Base-by-base conservation (phyloP, 2,888 invertebrate species). In the Parnassius smintheus region DNA sequence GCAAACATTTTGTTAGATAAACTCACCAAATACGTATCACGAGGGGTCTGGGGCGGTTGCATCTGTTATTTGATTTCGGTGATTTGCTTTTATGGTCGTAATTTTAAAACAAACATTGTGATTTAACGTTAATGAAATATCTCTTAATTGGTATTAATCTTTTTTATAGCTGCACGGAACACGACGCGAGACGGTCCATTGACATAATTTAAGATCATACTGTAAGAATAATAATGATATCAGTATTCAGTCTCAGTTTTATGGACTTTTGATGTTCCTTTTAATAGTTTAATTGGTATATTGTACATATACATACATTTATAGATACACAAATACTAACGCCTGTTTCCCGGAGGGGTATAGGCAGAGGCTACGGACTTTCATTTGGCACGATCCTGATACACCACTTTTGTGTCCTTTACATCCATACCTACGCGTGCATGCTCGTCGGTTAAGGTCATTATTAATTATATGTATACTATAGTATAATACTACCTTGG, bases 1-100 rank as follows among this genome's bases (percentile, higher is more conserved):
- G 89, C 85, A 82, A 83, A 82, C 87, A 85, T 82, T 82, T 76
- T 82, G 81, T 83, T 82, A 83, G 85, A 86, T 88, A 86, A 85
- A 78, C 75, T 75, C 77, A 72, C 73, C 74, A 75, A 74, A 72
- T 72, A 72, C 72, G 65, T 66, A 61, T 67, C 65, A 80, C 71
- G 81, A 80, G 81, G 76, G 76, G 76, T 70, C 74, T 74, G 76
- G 65, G 58, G 46, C 67, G 65, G 62, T 62, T 75, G 71, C 81
- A 80, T 80, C 81, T 85, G 86, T 73, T 82, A 73, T 80, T 79
- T 75, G 80, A 80, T 79, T 85, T 79, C 76, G 77, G 77, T 81
- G 79, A 84, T 84, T 85, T 81, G 77, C 80, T 84, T 82, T 85
- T 85, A 86, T 86, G 77, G 75, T 72, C 74, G 75, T 80, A 77